Evolutionary conservation across 2,888 invertebrate species (phyloP), one percentile per base, ranked within the genome.

Genomic region (Nesidiocoris tenuis): DNA sequence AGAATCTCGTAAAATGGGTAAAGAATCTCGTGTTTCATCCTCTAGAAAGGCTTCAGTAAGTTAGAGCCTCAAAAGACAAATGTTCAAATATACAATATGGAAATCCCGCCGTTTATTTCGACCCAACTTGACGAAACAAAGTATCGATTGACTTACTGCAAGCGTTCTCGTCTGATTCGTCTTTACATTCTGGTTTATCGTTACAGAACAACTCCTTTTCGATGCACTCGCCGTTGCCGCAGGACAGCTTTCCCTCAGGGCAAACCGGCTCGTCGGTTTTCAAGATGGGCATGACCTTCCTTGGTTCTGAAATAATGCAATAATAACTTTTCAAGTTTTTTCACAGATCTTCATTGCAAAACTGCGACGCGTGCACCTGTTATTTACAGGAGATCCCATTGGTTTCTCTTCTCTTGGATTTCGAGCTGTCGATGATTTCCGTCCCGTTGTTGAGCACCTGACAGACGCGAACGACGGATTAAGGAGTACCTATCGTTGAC

Each of bases 231-330:
- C 94, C 94, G 84, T 92, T 93, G 78, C 96, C 96, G 84, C 96
- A 96, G 77, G 94, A 91, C 77, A 96, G 85, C 86, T 95, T 94
- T 75, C 93, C 94, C 82, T 93, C 93, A 17, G 94, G 91, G 82
- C 96, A 96, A 81, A 95, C 89, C 70, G 96, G 96, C 84, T 95
- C 95, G 84, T 96, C 96, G 74, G 96, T 96, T 85, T 94, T 94
- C 82, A 96, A 85, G 82, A 93, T 91, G 65, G 96, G 96, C 82
- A 94, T 87, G 77, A 93, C 88, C 86, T 95, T 94, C 81, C 95
- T 90, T 57, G 96, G 95, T 85, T 94, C 96, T 96, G 88, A 64
- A 74, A 63, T 61, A 21, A 1, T n/a, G 7, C 23, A 2, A 67
- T 9, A 54, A 21, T 19, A 17, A 9, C 7, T 63, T 18, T 16